Conservation (phyloP, 2,113 vertebrate genomes). For the Macquaria ambigua region DNA sequence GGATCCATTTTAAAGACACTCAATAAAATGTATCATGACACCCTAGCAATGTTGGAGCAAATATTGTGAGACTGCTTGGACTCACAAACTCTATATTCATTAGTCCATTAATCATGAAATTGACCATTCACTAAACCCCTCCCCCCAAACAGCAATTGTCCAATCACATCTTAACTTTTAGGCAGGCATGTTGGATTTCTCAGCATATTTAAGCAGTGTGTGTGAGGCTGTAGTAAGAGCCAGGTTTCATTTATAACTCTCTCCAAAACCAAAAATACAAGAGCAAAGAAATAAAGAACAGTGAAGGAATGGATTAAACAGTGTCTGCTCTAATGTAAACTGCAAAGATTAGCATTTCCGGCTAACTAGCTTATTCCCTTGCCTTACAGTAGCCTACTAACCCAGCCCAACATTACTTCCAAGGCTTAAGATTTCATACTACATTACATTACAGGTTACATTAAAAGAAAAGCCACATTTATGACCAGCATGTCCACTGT, state of each 20-base stretch:
- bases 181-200: background rate
- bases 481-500: background rate
- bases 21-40: slow-evolving; percentile 59
- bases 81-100: slow-evolving; percentile 34
- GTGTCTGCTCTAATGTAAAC: background rate
- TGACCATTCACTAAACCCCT: background rate
- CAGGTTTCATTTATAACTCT: background rate
- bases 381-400: background rate
- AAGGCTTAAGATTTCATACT: background rate
- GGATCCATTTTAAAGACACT: slow-evolving; percentile 42
- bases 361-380: background rate
- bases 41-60: slow-evolving; percentile 21
- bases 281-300: background rate
- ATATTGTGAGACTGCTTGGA: slow-evolving; percentile 42
- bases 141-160: background rate
- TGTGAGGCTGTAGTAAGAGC: background rate
- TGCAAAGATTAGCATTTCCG: background rate
- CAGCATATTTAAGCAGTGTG: background rate
- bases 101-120: slow-evolving; percentile 50
- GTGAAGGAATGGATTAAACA: background rate
- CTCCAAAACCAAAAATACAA: background rate
- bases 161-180: background rate
- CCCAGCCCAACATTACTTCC: too few relatives aligned
- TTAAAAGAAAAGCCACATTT: background rate
- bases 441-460: background rate